phyloP scores from a whole-genome alignment of 2,113 vertebrate species.

The Bos indicus region DNA sequence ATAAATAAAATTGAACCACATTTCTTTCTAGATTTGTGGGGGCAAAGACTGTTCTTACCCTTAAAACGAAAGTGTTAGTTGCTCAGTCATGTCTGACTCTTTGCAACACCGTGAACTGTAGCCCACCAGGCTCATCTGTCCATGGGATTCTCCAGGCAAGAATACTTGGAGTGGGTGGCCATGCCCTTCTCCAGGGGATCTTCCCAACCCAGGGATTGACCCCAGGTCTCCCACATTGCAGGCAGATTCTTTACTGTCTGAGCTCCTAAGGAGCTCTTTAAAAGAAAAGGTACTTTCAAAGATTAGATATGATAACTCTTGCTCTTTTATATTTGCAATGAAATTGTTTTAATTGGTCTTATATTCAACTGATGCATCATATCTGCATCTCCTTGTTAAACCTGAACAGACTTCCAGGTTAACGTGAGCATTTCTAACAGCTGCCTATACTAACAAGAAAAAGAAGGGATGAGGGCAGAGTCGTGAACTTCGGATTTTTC shows the following conservation, averaged over 20 bases:
- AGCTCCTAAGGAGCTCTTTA: neutral
- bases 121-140: neutral
- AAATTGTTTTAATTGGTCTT: constrained; percentile 34
- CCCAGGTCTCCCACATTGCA: neutral
- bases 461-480: neutral
- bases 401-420: constrained; percentile 22
- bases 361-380: neutral
- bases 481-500: neutral
- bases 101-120: neutral
- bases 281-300: constrained; percentile 13
- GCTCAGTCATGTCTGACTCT: neutral
- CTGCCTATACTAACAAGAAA: neutral
- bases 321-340: neutral
- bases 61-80: neutral
- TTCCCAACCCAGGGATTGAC: neutral
- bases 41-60: neutral
- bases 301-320: neutral
- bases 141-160: neutral
- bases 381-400: constrained; percentile 7
- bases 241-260: neutral
- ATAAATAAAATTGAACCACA: neutral
- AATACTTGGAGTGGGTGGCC: neutral
- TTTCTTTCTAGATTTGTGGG: neutral
- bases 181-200: neutral
- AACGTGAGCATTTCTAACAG: constrained; percentile 30